These are phyloP conservation scores for Choristoneura fumiferana DNA, from an alignment of 1,140 invertebrate genomes.

Conservation along the genomic window DNA sequence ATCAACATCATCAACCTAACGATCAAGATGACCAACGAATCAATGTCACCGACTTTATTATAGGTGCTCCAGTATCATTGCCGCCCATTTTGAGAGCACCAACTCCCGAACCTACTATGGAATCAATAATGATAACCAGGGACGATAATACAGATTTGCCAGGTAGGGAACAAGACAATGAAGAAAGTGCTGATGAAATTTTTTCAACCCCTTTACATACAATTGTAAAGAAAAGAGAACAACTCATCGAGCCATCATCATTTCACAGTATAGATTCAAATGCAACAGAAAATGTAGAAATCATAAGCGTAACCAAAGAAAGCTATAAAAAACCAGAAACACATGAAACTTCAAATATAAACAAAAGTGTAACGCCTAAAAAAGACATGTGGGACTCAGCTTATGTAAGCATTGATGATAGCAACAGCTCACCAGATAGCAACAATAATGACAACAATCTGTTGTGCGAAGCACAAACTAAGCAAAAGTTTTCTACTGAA, in stretches of 20 bases:
- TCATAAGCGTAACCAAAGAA: slow-evolving; percentile 17
- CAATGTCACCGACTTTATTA: slow-evolving; percentile 65
- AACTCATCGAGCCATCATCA: slow-evolving; percentile 22
- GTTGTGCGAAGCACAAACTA: slow-evolving; percentile 38
- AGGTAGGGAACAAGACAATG: background rate
- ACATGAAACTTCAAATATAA: slow-evolving; percentile 16
- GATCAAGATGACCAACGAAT: slow-evolving; percentile 34
- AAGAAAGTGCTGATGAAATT: slow-evolving; percentile 15
- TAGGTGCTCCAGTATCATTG: slow-evolving; percentile 73
- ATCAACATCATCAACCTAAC: slow-evolving; percentile 37
- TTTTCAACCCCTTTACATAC: slow-evolving; percentile 31
- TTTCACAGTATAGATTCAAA: slow-evolving; percentile 39
- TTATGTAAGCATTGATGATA: slow-evolving; percentile 76
- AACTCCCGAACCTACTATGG: slow-evolving; percentile 45
- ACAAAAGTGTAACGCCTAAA: slow-evolving; percentile 43
- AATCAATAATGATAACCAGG: slow-evolving; percentile 42
- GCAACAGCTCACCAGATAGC: slow-evolving; percentile 59
- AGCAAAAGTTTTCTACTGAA: slow-evolving; percentile 50
- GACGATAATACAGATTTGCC: slow-evolving; percentile 19
- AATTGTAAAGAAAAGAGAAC: slow-evolving; percentile 17
- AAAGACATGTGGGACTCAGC: slow-evolving; percentile 75
- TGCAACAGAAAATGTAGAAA: slow-evolving; percentile 29
- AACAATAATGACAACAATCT: slow-evolving; percentile 54
- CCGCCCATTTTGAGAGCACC: slow-evolving; percentile 50
- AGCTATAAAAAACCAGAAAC: slow-evolving; percentile 25